Base-by-base conservation (phyloP, 2,113 vertebrate species). In the Toxotes jaculatrix region DNA sequence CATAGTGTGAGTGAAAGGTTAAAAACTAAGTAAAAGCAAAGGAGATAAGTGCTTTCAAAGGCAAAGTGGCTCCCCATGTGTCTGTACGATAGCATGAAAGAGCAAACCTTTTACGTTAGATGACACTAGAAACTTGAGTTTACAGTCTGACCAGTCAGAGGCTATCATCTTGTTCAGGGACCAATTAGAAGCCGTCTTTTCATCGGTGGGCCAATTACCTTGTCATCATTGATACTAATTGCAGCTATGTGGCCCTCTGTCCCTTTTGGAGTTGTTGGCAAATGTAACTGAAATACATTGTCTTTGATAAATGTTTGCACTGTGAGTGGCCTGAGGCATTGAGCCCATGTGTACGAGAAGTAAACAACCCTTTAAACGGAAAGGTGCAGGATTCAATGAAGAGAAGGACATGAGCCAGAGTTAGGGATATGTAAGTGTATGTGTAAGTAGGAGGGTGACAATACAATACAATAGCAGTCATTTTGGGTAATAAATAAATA, bases 131-230 rank as follows among this genome's bases (percentile, higher is more conserved):
- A 72, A 68, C 38, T 65, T n/a, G 40, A 66, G 59, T 62, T 82
- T 72, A 38, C 51, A 70, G 47, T 72, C 53, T 38, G 32, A 67
- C 70, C 19, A 83, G 53, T 77, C 65, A 34, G 53, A 85, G 57
- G 51, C 74, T 60, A 57, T 91, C 71, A 77, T 75, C 77, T 66
- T 83, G 81, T 88, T 86, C 7, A 23, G 21, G 38, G 61, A 72
- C 79, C 71, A 88, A 80, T 78, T 80, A 80, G 51, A 65, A 51
- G 31, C 51, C 34, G 74, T 84, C 60, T 59, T 73, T 62, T 55
- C 74, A 69, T 86, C 74, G 60, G 55, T 16, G 40, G 43, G 1
- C 49, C 43, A 82, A 62, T 57, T 42, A 51, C 53, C 49, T 34
- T 74, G 59, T 61, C 43, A 57, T 31, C 55, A 53, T 10, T 60